Base-by-base conservation (phyloP, 1,140 invertebrate genomes). In the Limonius californicus region DNA sequence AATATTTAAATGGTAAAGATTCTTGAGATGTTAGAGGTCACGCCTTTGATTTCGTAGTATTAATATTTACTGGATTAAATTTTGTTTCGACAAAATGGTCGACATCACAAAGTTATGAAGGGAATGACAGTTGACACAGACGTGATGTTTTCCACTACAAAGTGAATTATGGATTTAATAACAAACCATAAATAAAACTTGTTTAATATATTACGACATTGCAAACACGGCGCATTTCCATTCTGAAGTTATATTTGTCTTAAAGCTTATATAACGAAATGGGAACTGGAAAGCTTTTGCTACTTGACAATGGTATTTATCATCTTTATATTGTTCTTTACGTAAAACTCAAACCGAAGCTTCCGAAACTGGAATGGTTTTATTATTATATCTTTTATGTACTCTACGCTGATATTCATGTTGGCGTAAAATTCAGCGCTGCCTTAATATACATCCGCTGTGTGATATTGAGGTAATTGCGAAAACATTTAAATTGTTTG, bases 281-380 rank as follows among this genome's bases (percentile, higher is more conserved):
- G 45, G 45, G 14, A 50, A 50, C 45, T 50, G 45, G 45, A 19
- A 50, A 50, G 45, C 45, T 50, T 45, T 50, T 50, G 45, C 45
- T 19, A 50, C 45, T 50, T 50, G 45, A 50, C 45, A 50, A 50
- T 50, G 20, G 45, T 50, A 50, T 50, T 50, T 50, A 50, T 50
- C 45, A 50, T 50, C 45, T 50, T 50, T 50, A 50, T 50, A 21
- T 50, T 39, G 35, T 39, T 39, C 35, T 8, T 50, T 19, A 50
- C 45, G 14, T 50, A 50, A 50, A 50, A 50, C 19, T 50, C 45
- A 50, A 50, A 50, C 45, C 20, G 45, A 50, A 50, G 1, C 14
- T 50, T 19, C 16, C 16, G 14, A 50, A 50, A 39, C 8, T 39
- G 2, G 11, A n/a, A 39, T n/a, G 2, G 35, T 39, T 39, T 39